Base-by-base conservation (phyloP, 2,797 vertebrate genomes). In the Alcedo atthis region DNA sequence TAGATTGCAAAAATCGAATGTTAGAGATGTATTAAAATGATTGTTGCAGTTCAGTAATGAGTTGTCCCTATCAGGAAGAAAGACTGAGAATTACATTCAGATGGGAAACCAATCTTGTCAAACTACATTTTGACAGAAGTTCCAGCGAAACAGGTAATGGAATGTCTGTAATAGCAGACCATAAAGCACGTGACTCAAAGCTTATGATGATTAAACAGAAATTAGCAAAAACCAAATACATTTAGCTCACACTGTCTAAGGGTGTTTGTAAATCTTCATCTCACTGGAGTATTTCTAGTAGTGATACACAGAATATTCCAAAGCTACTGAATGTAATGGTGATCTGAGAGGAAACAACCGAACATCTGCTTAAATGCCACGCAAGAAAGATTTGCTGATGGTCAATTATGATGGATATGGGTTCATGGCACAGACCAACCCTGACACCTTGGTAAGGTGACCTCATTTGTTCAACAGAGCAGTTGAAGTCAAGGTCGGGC, bases 401-500 rank as follows among this genome's bases (percentile, higher is more conserved):
- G 77, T 59, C 79, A 89, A 3, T 88, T 87, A 53, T 32, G 89
- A 94, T 76, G 77, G 82, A 82, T 62, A 69, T 1, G 9, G 54
- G 69, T 78, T 85, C 85, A 78, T 37, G 66, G 48, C 62, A 54
- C 1, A 46, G 76, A 62, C 62, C 45, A n/a, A 40, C 13, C 59
- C 37, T 10, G 15, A 16, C 2, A 1, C 67, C 80, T 76, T 70
- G 55, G 25, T 16, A 33, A 61, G 70, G 59, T 55, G 63, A 20
- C 87, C 79, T 81, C 74, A 70, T 76, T 93, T 93, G 67, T 85
- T 81, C 80, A 74, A 46, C 73, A 80, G 48, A 61, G 40, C 5
- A 5, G 25, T 6, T 53, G 35, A 46, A 78, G 45, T 42, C 51
- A 46, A 76, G 77, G 81, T 81, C 54, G 79, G 67, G 20, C 40